Percentiles rank a stretch among this genome's conserved stretches.
Evolutionary conservation across 2,888 invertebrate genomes (phyloP).

Genomic region (Anagyrus pseudococci): DNA sequence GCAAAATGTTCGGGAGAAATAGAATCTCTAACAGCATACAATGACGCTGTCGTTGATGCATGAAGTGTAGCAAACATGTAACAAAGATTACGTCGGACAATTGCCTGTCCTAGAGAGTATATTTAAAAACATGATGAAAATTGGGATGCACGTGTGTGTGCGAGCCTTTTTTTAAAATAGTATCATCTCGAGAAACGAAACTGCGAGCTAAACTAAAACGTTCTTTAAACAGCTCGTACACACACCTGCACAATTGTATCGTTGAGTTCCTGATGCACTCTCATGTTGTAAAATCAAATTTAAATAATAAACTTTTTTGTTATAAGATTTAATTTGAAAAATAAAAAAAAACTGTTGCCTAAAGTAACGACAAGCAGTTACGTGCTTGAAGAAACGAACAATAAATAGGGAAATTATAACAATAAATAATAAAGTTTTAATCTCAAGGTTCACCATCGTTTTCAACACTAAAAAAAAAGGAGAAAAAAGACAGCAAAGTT

Average conservation of each 20-base stretch:
- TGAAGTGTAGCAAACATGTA: slow-evolving; percentile 34
- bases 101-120: slow-evolving; percentile 42
- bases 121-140: slow-evolving; percentile 25
- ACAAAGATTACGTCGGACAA: no score
- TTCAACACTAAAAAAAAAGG: not conserved
- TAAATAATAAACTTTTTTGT: slow-evolving; percentile 47
- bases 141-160: slow-evolving; percentile 28
- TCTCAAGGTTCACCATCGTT: slow-evolving; percentile 28
- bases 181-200: not conserved
- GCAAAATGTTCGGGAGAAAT: slow-evolving; percentile 27
- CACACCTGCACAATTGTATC: slow-evolving; percentile 44
- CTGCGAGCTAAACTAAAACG: slow-evolving; percentile 10
- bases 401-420: slow-evolving; percentile 36
- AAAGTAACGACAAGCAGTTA: slow-evolving; percentile 20
- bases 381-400: slow-evolving; percentile 12
- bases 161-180: slow-evolving; percentile 22
- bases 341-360: slow-evolving; percentile 10
- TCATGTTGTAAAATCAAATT: slow-evolving; percentile 59
- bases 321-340: slow-evolving; percentile 27
- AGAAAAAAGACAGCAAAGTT: slow-evolving; percentile 12
- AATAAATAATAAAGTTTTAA: slow-evolving; percentile 24
- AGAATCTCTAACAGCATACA: slow-evolving; percentile 31
- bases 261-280: slow-evolving; percentile 57
- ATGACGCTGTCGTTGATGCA: slow-evolving; percentile 29
- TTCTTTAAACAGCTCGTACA: slow-evolving; percentile 18